Evolutionary conservation across 2,797 vertebrate genomes (phyloP), one percentile per base, ranked within the genome.

Genomic region (Cygnus olor): DNA sequence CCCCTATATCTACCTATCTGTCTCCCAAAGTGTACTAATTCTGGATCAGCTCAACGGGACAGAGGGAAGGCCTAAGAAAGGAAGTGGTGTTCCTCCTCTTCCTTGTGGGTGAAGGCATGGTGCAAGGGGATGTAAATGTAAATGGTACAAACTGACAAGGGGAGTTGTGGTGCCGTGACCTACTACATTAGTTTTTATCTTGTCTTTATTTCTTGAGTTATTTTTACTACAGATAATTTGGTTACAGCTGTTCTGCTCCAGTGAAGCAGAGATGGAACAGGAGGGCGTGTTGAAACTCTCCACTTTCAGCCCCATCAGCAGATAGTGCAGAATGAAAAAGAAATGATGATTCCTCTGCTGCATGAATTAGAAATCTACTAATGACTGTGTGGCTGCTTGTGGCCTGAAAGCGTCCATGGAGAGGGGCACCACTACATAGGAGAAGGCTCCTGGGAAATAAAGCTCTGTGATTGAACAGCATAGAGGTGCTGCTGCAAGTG

Each of bases 151-250:
- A 81, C 30, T 74, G 63, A 34, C 19, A n/a, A 70, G 63, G 34
- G 15, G 10, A 1, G 1, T 57, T 76, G 36, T 53, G 22, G 3
- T 16, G 45, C n/a, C 14, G 12, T 56, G 44, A 79, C 11, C 27
- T 51, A 2, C 40, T 40, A 8, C 38, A 4, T 44, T 45, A 66
- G 20, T 15, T 65, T 4, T 21, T 38, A 24, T 5, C 32, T 87
- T 71, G 34, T 78, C 68, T 88, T 87, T 87, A 80, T 2, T n/a
- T 30, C 16, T 21, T 68, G 25, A 54, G 74, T 81, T 95, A 87
- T 94, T 95, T 94, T 96, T 89, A 27, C 76, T 19, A 27, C 27
- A 81, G 53, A 47, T 86, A 66, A 93, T 94, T 96, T 96, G 84
- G 38, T 76, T 94, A 72, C 17, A 76, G 88, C 24, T 58, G 90